Percentiles rank a stretch among this genome's conserved stretches.
Evolutionary conservation across 2,113 vertebrate genomes (phyloP).

Genomic region (Stegostoma tigrinum): DNA sequence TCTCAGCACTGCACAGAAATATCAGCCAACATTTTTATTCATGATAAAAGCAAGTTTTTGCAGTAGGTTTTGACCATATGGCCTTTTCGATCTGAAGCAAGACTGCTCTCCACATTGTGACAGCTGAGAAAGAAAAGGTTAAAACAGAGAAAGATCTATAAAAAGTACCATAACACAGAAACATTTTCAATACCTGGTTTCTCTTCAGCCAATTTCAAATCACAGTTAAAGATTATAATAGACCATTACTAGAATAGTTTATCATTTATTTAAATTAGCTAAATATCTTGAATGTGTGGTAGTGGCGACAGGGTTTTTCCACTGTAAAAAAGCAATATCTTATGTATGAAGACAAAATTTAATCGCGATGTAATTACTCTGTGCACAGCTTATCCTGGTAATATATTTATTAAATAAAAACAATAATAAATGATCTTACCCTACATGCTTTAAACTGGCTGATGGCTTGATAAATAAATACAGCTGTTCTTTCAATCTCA

Average conservation of each 20-base stretch:
- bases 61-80: no score
- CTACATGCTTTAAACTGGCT: not conserved
- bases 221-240: not conserved
- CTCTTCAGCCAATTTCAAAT: not conserved
- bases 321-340: constrained; percentile 5
- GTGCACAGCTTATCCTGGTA: not conserved
- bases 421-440: not conserved
- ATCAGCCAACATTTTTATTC: no score
- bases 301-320: no score
- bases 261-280: not conserved
- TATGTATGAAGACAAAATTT: constrained; percentile 20
- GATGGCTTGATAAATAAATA: constrained; percentile 26
- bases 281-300: not conserved
- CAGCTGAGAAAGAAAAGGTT: not conserved
- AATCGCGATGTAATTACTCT: constrained; percentile 22
- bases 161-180: not conserved
- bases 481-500: not conserved
- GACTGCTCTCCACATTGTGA: no score
- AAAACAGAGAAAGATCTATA: not conserved
- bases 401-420: not conserved
- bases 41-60: no score
- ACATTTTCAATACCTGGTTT: not conserved
- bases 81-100: no score
- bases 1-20: no score
- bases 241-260: not conserved